phyloP scores from a whole-genome alignment of 2,888 invertebrate genomes.

The Eristalis pertinax region DNA sequence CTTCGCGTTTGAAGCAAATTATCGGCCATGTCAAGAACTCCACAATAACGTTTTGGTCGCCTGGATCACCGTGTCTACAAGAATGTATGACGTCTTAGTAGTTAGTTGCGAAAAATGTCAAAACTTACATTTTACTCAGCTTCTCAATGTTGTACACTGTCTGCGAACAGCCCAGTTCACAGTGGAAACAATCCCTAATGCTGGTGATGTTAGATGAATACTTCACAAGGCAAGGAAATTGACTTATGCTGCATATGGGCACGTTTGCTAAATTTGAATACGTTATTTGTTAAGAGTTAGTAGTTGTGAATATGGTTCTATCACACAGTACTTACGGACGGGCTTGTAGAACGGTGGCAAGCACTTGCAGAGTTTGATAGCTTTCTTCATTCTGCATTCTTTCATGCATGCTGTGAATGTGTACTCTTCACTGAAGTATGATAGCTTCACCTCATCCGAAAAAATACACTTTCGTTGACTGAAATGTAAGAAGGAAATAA shows the following conservation, averaged over 20 bases:
- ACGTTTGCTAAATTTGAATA: conserved; percentile 81
- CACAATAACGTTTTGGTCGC: conserved; percentile 77
- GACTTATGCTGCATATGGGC: conserved; percentile 84
- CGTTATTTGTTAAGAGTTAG: neutral
- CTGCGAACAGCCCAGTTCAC: conserved; percentile 88
- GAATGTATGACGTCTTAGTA: neutral
- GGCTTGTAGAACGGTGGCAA: conserved; percentile 88
- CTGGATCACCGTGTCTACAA: conserved; percentile 74
- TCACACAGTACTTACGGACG: conserved; percentile 81
- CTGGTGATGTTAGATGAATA: conserved; percentile 83
- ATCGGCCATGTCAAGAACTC: conserved; percentile 88
- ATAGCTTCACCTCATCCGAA: conserved; percentile 85
- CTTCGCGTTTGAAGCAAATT: conserved; percentile 89
- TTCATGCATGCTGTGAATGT: conserved; percentile 89
- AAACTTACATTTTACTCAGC: conserved; percentile 84
- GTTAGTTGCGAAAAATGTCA: neutral
- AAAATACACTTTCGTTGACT: conserved; percentile 89
- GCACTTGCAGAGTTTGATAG: conserved; percentile 86
- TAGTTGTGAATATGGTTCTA: neutral
- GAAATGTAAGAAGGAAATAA: conserved; percentile 6
- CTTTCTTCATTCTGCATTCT: conserved; percentile 87
- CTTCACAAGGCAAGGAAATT: conserved; percentile 84
- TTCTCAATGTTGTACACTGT: conserved; percentile 90
- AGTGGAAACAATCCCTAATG: conserved; percentile 84
- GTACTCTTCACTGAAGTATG: conserved; percentile 84